Evolutionary conservation across 2,113 vertebrate species (phyloP), one percentile per base, ranked within the genome.

Genomic region (Vimba vimba): DNA sequence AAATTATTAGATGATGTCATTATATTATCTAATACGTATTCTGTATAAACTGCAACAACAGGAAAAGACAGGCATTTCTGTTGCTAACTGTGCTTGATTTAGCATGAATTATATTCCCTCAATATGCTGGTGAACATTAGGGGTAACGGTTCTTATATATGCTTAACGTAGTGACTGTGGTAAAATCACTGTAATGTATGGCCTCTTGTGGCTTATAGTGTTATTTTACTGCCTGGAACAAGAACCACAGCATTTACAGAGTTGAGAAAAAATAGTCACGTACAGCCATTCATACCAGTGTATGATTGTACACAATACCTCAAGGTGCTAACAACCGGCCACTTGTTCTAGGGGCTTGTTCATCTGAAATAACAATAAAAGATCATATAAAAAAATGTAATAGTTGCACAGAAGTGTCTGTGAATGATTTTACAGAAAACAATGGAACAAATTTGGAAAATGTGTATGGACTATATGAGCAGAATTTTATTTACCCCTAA

Each of bases 61-160:
- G 69, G 17, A 39, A 73, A 45, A 45, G 33, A n/a, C 21, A 71
- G 13, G 45, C n/a, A 78, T 69, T 91, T 93, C 84, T 87, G 89
- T 92, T 91, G 75, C 91, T 93, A 92, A 79, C 36, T 93, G 91
- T 85, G 85, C 60, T 84, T n/a, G 87, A 89, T 91, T 93, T 91
- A 92, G 89, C 91, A 93, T 93, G 92, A 94, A 93, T 93, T 91
- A 92, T 91, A 91, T 93, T 92, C 90, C 90, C 88, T 88, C 55
- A 91, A 89, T 91, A 92, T 88, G 89, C 92, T 93, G 92, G 91
- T 90, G 91, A 90, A 91, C 91, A 94, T 93, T 93, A 94, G 91
- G 92, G 91, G 88, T 89, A 90, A 93, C 92, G 93, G 93, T 88
- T 88, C 91, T 92, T 68, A 68, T 68, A 66, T 36, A 36, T 30